These are phyloP conservation scores for Jaculus jaculus DNA, from an alignment of 2,113 vertebrate genomes.

Conservation along the genomic window DNA sequence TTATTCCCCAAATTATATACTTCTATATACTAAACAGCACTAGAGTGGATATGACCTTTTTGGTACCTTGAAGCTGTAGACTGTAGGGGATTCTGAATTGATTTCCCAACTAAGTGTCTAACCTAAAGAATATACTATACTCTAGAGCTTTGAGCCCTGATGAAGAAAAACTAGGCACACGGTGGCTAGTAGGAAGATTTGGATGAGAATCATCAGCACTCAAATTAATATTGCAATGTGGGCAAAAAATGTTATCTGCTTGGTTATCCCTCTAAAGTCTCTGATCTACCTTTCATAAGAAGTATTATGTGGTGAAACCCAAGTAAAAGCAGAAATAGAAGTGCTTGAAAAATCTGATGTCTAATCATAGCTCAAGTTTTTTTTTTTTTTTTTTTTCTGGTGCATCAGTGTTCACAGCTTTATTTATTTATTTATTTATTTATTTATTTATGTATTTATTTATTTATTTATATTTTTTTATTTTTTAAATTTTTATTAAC, in stretches of 20 bases:
- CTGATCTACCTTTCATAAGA: slow-evolving; percentile 17
- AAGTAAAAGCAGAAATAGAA: slow-evolving; percentile 26
- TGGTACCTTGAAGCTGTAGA: not conserved
- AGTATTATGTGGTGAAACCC: not conserved
- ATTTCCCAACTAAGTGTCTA: not conserved
- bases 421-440: too few species aligned
- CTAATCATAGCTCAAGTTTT: slow-evolving; percentile 74
- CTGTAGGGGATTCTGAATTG: not conserved
- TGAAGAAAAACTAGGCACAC: not conserved
- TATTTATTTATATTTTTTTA: too few species aligned
- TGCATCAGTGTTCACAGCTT: too few species aligned
- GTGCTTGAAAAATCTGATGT: slow-evolving; percentile 57
- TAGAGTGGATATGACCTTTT: not conserved
- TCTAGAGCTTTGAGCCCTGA: not conserved
- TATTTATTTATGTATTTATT: too few species aligned
- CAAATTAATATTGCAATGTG: not conserved
- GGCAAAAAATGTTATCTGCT: not conserved
- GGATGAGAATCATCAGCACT: not conserved
- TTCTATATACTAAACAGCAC: not conserved
- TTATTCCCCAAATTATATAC: not conserved
- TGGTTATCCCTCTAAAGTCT: not conserved
- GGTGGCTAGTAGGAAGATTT: not conserved
- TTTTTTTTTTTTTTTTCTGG: too few species aligned
- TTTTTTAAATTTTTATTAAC: too few species aligned
- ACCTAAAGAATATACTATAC: not conserved